These are phyloP conservation scores for Andinoacara biseriatus DNA, from an alignment of 2,113 vertebrate genomes.

Conservation along the genomic window DNA sequence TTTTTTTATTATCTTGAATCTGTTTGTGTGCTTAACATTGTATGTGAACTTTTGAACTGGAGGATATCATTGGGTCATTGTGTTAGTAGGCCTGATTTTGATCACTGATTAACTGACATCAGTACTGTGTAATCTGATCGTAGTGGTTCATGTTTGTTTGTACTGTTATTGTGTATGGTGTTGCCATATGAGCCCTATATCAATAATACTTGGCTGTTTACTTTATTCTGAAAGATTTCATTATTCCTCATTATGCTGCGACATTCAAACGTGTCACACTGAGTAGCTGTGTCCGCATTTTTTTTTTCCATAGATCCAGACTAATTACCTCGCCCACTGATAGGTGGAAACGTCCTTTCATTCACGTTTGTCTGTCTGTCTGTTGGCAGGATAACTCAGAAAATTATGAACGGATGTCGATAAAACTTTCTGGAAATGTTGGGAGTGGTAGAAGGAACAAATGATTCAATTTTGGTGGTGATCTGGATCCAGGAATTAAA, in stretches of 20 bases:
- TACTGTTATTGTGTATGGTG: too few species aligned
- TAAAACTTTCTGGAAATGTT: too few species aligned
- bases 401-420: too few species aligned
- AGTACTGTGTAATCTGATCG: not conserved
- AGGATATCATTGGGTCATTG: not conserved
- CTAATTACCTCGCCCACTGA: not conserved
- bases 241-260: not conserved
- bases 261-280: not conserved
- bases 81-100: not conserved
- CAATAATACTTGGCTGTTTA: not conserved
- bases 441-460: too few species aligned
- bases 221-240: not conserved
- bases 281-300: not conserved
- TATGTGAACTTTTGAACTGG: not conserved
- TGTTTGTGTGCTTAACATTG: not conserved
- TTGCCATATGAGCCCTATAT: not conserved
- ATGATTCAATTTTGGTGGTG: too few species aligned
- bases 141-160: not conserved
- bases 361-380: too few species aligned
- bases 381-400: too few species aligned
- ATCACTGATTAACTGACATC: not conserved
- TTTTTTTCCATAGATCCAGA: not conserved
- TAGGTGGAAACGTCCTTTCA: too few species aligned
- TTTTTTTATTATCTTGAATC: not conserved
- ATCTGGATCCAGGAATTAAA: too few species aligned